Evolutionary conservation across 2,113 vertebrate species (phyloP).

Genomic region (Actenoides hombroni): DNA sequence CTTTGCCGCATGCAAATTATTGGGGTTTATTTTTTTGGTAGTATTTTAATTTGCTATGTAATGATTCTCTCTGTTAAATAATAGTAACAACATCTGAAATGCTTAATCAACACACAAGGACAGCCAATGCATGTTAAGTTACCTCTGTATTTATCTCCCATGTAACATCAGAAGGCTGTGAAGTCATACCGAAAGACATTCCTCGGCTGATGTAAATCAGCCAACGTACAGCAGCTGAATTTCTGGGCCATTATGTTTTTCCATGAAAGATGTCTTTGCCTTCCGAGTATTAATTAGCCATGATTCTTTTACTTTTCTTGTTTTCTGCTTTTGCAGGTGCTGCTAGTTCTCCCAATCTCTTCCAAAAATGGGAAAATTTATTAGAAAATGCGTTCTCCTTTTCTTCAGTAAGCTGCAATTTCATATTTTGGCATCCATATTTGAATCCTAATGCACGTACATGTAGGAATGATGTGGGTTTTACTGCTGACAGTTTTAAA

Average conservation of each 20-base stretch:
- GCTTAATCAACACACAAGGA: slow-evolving; percentile 8
- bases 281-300: slow-evolving; percentile 47
- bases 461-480: slow-evolving; percentile 2
- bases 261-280: slow-evolving; percentile 32
- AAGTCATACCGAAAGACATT: not conserved
- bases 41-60: slow-evolving; percentile 5
- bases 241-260: slow-evolving; percentile 14
- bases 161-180: slow-evolving; percentile 25
- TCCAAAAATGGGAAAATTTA: slow-evolving; percentile 24
- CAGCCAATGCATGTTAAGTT: not conserved
- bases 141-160: not conserved
- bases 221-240: slow-evolving; percentile 29
- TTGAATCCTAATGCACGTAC: slow-evolving; percentile 29
- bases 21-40: not conserved
- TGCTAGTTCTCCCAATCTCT: not conserved
- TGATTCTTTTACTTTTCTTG: slow-evolving; percentile 30
- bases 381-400: slow-evolving; percentile 26
- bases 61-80: slow-evolving; percentile 8
- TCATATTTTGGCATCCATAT: slow-evolving; percentile 62
- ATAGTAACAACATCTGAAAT: slow-evolving; percentile 16
- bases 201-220: slow-evolving; percentile 2
- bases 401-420: slow-evolving; percentile 47
- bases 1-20: not conserved
- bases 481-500: slow-evolving; percentile 55
- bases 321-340: slow-evolving; percentile 50